Base-by-base conservation (phyloP, 2,113 vertebrate genomes). In the Arvicanthis niloticus region DNA sequence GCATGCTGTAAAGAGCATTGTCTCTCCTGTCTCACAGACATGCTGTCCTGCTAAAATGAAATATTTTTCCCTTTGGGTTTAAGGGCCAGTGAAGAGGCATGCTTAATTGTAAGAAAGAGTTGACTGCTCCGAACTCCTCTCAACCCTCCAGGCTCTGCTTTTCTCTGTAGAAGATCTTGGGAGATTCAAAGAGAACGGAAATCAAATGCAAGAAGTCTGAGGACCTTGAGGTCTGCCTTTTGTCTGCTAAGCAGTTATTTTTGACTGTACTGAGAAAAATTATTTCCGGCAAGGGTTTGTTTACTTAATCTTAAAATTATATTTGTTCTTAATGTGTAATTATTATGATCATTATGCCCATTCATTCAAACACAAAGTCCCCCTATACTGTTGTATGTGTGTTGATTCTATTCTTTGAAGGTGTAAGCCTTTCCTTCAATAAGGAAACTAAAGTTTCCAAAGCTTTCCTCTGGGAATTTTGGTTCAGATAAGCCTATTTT, bases 41-140 rank as follows among this genome's bases (percentile, higher is more conserved):
- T 40, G 1, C 48, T 80, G 22, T 91, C 95, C 65, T 91, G 29
- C 77, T 91, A 86, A 93, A 95, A 95, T 91, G 68, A 96, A 92
- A 42, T 84, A 84, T 76, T 84, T 95, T 97, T 9, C 73, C 62
- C 89, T 76, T 75, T 51, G 89, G 60, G 62, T 34, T 48, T 13
- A 62, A 12, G 8, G 31, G 37, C 67, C 65, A 82, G 24, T 8
- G 45, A 91, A 82, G 53, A 73, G 53, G 56, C 73, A 80, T n/a
- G 48, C 40, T 87, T 91, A 95, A 87, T 88, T 94, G 53, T 56
- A 45, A 91, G 60, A 68, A 8, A 78, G 37, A 37, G 40, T 58
- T 73, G 94, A 53, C 22, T 42, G 40, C 48, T 80, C 76, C 72
- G 76, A 65, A 93, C 45, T 31, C 11, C 5, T 67, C 22, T 58